Base-by-base conservation (phyloP, 1,140 invertebrate genomes). In the Drosophila neocordata region DNA sequence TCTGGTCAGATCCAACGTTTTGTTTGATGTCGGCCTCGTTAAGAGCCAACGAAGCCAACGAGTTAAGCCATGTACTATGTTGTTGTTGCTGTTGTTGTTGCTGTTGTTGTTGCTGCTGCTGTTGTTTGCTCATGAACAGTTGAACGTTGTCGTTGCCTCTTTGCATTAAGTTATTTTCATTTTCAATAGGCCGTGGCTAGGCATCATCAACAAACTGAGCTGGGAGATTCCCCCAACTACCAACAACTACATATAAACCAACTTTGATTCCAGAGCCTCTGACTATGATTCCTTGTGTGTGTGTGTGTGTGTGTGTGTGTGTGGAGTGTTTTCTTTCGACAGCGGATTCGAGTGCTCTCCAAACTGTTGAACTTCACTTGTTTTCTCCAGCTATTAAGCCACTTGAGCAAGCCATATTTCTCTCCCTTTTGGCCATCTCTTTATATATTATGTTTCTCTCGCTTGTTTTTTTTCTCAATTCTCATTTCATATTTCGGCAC, bases 141-240 rank as follows among this genome's bases (percentile, higher is more conserved):
- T 81, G 77, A 85, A 73, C 69, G 73, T 73, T 74, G 73, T 69
- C 48, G 69, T 55, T 72, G 63, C 66, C 65, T 76, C 59, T 88
- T 87, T 88, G 83, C 83, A 87, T 87, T 87, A 87, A 87, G 83
- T 87, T 87, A 87, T 87, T 87, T 87, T 87, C 83, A 82, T 87
- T 87, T 87, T 87, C 82, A 87, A 87, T 87, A 87, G 82, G 82
- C 82, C 83, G 72, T 87, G 78, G 65, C 81, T 79, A 79, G 69
- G 71, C 41, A 60, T 35, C 60, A 52, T 52, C 60, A 37, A 41
- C 60, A 62, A 31, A n/a, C 59, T 15, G 22, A 53, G 61, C 24
- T 51, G 11, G 63, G 62, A 31, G 58, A 41, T 41, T 60, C 1
- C 27, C 27, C 71, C 9, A 57, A 51, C 22, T 57, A 31, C 35